Percentiles rank a stretch among this genome's conserved stretches.
Evolutionary conservation across 2,113 vertebrate species (phyloP).

Genomic region (Notothenia coriiceps): DNA sequence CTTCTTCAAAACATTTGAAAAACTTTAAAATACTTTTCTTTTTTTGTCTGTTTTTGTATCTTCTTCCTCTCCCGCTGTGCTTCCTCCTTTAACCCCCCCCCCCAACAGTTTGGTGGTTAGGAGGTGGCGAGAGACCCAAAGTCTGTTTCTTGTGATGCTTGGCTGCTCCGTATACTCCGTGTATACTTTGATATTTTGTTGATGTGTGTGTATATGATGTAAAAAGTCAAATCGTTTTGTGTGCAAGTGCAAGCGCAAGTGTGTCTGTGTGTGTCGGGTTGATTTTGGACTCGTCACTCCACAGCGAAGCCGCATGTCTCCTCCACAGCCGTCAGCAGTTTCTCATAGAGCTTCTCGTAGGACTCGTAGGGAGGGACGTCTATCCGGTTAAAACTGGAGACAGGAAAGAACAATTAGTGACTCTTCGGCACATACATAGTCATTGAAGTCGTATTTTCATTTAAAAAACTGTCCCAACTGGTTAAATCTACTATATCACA

Average conservation of each 20-base stretch:
- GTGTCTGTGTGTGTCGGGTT: slow-evolving; percentile 35
- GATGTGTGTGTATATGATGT: slow-evolving; percentile 43
- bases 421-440: neutral
- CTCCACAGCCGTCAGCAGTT: slow-evolving; percentile 96
- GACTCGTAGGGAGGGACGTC: slow-evolving; percentile 98
- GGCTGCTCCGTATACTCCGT: slow-evolving; percentile 59
- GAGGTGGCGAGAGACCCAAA: slow-evolving; percentile 43
- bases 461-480: too few species aligned
- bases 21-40: slow-evolving; percentile 64
- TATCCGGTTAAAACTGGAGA: slow-evolving; percentile 95
- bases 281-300: slow-evolving; percentile 86
- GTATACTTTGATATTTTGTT: slow-evolving; percentile 57
- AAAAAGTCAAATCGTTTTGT: slow-evolving; percentile 69
- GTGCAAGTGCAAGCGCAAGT: slow-evolving; percentile 72
- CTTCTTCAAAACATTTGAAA: slow-evolving; percentile 80
- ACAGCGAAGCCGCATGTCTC: slow-evolving; percentile 98
- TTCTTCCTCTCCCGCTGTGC: slow-evolving; percentile 52
- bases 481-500: too few species aligned
- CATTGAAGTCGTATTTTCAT: too few species aligned
- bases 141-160: slow-evolving; percentile 62
- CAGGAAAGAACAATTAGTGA: neutral
- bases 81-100: slow-evolving; percentile 58
- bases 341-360: slow-evolving; percentile 98
- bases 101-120: slow-evolving; percentile 50
- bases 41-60: neutral